Percentiles rank a stretch among this genome's conserved stretches.
phyloP scores from a whole-genome alignment of 2,797 vertebrate species.

The Alfaro cultratus region DNA sequence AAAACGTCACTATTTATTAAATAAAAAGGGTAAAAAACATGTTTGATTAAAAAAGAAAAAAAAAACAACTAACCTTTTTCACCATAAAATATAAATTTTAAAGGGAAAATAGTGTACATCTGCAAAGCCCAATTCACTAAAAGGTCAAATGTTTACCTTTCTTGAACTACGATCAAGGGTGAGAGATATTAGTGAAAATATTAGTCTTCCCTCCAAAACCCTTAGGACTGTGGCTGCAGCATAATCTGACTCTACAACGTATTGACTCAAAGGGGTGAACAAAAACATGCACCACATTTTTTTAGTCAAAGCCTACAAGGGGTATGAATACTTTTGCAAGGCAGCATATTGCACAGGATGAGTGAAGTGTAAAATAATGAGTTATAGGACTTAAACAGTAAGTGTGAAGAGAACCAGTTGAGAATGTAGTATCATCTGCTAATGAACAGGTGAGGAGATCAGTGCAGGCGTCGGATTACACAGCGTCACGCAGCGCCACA shows the following conservation, averaged over 20 bases:
- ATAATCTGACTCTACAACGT: neutral
- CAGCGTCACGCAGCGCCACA: constrained; percentile 50
- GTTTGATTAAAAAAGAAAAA: too few species aligned
- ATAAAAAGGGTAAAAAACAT: too few species aligned
- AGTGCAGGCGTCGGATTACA: constrained; percentile 57
- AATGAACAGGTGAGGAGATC: constrained; percentile 59
- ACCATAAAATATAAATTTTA: too few species aligned
- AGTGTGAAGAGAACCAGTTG: constrained; percentile 6
- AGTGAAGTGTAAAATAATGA: neutral
- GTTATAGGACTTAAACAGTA: neutral
- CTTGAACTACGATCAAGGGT: too few species aligned
- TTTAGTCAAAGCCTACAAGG: neutral
- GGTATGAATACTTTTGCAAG: neutral
- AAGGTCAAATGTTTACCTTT: neutral
- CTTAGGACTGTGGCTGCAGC: neutral
- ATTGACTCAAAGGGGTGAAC: neutral
- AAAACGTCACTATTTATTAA: too few species aligned
- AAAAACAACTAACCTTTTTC: too few species aligned
- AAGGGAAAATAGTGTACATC: too few species aligned
- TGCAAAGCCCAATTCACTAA: neutral
- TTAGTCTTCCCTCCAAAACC: neutral
- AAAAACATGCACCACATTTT: neutral
- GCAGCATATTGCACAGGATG: neutral
- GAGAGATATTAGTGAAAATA: neutral
- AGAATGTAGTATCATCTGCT: constrained; percentile 19